Percentiles rank a stretch among this genome's conserved stretches.
These are phyloP conservation scores for Oreochromis spilurus DNA, from an alignment of 2,113 vertebrate species.

Conservation along the genomic window DNA sequence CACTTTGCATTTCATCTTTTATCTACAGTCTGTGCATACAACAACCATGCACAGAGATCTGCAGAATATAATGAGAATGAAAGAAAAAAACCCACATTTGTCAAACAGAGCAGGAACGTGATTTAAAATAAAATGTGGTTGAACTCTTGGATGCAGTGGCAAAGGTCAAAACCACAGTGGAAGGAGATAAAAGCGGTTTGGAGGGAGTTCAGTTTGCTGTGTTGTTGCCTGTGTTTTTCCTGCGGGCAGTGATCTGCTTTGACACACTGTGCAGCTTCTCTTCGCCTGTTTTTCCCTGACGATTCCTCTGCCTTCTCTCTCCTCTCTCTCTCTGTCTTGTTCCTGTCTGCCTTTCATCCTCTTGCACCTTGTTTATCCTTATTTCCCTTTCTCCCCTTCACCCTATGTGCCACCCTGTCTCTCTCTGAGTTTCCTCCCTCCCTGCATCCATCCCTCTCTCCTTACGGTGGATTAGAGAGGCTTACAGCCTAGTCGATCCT, in stretches of 20 bases:
- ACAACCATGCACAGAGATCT: not conserved
- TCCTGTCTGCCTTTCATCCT: not conserved
- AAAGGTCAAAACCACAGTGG: not conserved
- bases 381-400: not conserved
- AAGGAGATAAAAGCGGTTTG: not conserved
- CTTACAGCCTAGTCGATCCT: conserved; percentile 61
- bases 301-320: not conserved
- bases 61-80: not conserved
- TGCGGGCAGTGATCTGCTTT: not conserved
- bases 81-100: not conserved
- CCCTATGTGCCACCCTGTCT: not conserved
- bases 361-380: not conserved
- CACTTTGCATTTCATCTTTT: not conserved
- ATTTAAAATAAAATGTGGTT: not conserved
- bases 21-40: not conserved
- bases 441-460: conserved; percentile 23
- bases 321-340: not conserved
- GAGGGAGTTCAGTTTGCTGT: not conserved
- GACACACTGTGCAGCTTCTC: not conserved
- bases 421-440: not conserved
- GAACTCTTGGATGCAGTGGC: not conserved
- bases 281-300: not conserved
- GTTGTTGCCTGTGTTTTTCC: not conserved
- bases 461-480: conserved; percentile 48
- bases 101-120: not conserved